Evolutionary conservation across 53 echinoderm and acorn worm species (phyloP), one percentile per base, ranked within the genome.

Genomic region (Pentamera pediparva): DNA sequence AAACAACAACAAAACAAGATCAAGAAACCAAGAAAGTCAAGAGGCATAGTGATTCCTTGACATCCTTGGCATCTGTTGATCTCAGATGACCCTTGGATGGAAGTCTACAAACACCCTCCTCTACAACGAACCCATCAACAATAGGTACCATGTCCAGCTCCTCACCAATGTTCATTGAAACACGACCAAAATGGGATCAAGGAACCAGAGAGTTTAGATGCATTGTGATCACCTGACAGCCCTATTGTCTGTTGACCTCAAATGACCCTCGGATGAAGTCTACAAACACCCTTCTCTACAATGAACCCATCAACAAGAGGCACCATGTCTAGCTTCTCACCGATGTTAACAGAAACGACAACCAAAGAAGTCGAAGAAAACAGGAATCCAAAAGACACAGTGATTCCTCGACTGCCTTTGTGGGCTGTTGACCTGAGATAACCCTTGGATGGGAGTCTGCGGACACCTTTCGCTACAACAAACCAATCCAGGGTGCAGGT

Each of bases 241-340:
- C n/a, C n/a, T n/a, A n/a, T n/a, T n/a, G n/a, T n/a, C n/a, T n/a
- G n/a, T n/a, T n/a, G n/a, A n/a, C n/a, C n/a, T 89, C 58, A 89
- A 85, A 17, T 86, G 75, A 43, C 92, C 92, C 58, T 89, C 92
- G 55, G 82, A 92, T 4, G 91, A 82, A 96, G 75, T 80, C 98
- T 91, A 62, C 77, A 88, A 58, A 96, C 98, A 27, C 98, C 98
- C 39, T 92, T 92, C 77, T 96, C 88, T 20, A 96, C 81, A 39
- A 96, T 82, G 85, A 87, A 96, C 39, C 98, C 98, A 85, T 96
- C 98, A 64, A 96, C 91, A n/a, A 92, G 85, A 13, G 98, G 98
- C 33, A 96, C 92, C 17, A 96, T 83, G 61, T 92, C 91, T 15
- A 96, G 78, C 35, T 87, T 82, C 79, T 96, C 98, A 60, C 98